Evolutionary conservation across 2,888 invertebrate genomes (phyloP), one percentile per base, ranked within the genome.

Genomic region (Parnassius glacialis): DNA sequence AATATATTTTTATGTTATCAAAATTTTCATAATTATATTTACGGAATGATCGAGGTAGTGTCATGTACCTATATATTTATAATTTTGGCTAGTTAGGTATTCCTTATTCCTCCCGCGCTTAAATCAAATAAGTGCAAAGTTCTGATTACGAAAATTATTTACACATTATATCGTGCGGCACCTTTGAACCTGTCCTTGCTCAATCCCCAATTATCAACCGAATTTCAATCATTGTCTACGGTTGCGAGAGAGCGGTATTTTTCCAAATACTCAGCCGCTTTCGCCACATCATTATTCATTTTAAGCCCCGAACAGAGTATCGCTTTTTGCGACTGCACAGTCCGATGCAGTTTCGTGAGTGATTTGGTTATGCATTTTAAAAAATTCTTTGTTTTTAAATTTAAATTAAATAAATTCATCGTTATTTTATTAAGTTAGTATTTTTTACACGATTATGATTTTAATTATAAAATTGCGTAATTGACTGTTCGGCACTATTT

Each of bases 211-310:
- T 84, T 81, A 81, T 83, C 83, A 83, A 79, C 75, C 69, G 72
- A 81, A 81, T 82, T 84, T 80, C 79, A 81, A 82, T 79, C 75
- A 81, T 81, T 83, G 83, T 83, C 79, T 84, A 79, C 78, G 76
- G 70, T 65, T 69, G 67, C 69, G 74, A 75, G 74, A 78, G 72
- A 72, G 81, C 75, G 77, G 79, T 84, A 84, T 84, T 84, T 86
- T 84, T 83, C 76, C 75, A 78, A 83, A 85, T 81, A 81, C 80
- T 71, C 70, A 57, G 68, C 61, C 71, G 73, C 72, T 73, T 73
- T 75, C 73, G 67, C 67, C 64, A 67, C 74, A 84, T 87, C 88
- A 88, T 89, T 89, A 84, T 79, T 90, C 87, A 88, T 84, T 74
- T 75, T 71, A 74, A 73, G 73, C 70, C 69, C 70, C 74, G 76